Base-by-base conservation (phyloP, 2,797 vertebrate genomes). In the Rousettus madagascariensis region DNA sequence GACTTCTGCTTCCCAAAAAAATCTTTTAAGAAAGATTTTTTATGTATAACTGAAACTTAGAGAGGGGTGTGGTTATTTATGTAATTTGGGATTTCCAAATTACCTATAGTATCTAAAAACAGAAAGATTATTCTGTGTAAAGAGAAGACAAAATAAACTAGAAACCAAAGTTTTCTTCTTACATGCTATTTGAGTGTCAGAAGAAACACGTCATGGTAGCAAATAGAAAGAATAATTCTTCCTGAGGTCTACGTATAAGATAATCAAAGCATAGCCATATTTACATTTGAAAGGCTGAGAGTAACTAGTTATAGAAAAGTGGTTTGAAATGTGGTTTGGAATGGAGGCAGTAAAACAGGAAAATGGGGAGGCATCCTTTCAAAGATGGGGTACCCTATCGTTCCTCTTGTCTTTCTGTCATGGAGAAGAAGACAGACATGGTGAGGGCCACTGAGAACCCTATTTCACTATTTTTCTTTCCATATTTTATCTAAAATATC, bases 1-100 rank as follows among this genome's bases (percentile, higher is more conserved):
- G 11, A 28, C 87, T 41, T 93, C 72, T 96, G 83, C 83, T 94
- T 96, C 91, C 82, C 86, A 85, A 96, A 93, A 95, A 95, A 65
- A 19, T 26, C 65, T 93, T 79, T 94, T 53, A 0, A 0, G 68
- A 63, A 79, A 90, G 30, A 43, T 68, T 96, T 90, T 61, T 71
- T 84, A 26, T 36, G 3, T 53, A 46, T 87, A 66, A 72, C 66
- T 94, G 86, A 79, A 89, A 90, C 41, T 63, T 83, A 68, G 33
- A 85, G 61, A 90, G 65, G 33, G 55, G 46, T 41, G 33, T 74
- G 30, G 16, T 86, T 95, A 74, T 94, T 89, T 84, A 86, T 57
- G 86, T 55, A 84, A 49, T n/a, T 83, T 69, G 53, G 46, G 55
- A 79, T 86, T 90, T 55, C 63, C 65, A 82, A 86, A 80, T 84